phyloP scores from a whole-genome alignment of 2,113 vertebrate genomes.

The Chauna torquata region DNA sequence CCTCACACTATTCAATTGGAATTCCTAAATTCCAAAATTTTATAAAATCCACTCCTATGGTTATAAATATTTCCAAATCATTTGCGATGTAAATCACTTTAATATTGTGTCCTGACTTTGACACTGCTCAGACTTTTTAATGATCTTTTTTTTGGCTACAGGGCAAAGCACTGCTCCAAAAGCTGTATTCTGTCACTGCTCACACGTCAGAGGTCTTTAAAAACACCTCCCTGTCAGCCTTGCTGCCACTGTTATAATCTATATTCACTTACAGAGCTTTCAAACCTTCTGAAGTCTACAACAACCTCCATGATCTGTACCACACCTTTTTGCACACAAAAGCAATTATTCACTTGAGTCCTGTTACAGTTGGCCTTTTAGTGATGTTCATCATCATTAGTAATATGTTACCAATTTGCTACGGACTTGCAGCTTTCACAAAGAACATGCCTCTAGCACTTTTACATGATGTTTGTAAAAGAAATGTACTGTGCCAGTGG shows the following conservation, averaged over 20 bases:
- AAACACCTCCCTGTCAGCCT: neutral
- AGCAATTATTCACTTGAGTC: neutral
- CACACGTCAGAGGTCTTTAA: neutral
- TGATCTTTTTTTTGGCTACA: neutral
- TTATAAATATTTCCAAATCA: slow-evolving; percentile 13
- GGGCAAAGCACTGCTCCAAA: neutral
- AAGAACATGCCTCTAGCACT: neutral
- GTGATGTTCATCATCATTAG: neutral
- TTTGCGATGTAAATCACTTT: slow-evolving; percentile 26
- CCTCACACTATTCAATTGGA: neutral
- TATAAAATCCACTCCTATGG: neutral
- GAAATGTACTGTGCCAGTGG: neutral
- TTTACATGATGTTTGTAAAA: neutral
- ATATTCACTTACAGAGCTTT: neutral
- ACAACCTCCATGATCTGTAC: neutral
- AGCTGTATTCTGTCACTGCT: neutral
- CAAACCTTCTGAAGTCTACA: neutral
- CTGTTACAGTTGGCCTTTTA: neutral
- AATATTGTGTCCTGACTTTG: neutral
- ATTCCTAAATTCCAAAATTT: neutral
- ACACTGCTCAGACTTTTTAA: neutral
- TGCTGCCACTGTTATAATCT: neutral
- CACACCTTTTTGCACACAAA: neutral
- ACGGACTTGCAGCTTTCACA: neutral
- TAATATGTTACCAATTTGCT: neutral